Percentiles rank a stretch among this genome's conserved stretches.
phyloP scores from a whole-genome alignment of 2,888 invertebrate genomes.

The Myopa testacea region DNA sequence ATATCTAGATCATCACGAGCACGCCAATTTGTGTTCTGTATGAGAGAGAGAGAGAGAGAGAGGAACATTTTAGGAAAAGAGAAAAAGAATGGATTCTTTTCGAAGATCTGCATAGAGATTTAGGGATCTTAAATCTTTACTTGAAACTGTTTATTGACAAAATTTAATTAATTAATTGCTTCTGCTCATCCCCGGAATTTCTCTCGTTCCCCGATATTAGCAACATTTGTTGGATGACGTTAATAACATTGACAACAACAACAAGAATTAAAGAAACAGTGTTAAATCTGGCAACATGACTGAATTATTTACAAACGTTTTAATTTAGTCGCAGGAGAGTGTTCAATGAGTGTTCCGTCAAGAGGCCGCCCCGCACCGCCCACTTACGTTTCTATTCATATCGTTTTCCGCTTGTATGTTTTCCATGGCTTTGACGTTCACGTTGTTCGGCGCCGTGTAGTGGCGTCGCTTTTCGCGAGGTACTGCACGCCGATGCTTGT shows the following conservation, averaged over 20 bases:
- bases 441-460: conserved; percentile 86
- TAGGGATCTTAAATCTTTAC: too few relatives aligned
- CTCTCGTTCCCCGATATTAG: too few relatives aligned
- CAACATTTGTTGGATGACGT: background rate
- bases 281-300: background rate
- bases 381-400: conserved; percentile 68
- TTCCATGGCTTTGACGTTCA: conserved; percentile 74
- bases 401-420: conserved; percentile 71
- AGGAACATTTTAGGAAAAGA: background rate
- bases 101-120: too few relatives aligned
- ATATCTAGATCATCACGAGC: conserved; percentile 88
- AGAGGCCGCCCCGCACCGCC: background rate
- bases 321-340: background rate
- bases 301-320: conserved; percentile 18
- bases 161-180: too few relatives aligned
- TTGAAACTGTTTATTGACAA: too few relatives aligned
- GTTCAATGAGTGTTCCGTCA: background rate
- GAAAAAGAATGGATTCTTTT: background rate
- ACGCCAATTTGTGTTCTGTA: conserved; percentile 71
- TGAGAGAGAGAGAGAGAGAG: background rate
- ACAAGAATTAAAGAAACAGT: background rate
- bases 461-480: conserved; percentile 87
- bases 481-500: conserved; percentile 76
- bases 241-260: background rate
- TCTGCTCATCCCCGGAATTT: too few relatives aligned